phyloP scores from a whole-genome alignment of 2,113 vertebrate genomes.

The Polypterus senegalus region DNA sequence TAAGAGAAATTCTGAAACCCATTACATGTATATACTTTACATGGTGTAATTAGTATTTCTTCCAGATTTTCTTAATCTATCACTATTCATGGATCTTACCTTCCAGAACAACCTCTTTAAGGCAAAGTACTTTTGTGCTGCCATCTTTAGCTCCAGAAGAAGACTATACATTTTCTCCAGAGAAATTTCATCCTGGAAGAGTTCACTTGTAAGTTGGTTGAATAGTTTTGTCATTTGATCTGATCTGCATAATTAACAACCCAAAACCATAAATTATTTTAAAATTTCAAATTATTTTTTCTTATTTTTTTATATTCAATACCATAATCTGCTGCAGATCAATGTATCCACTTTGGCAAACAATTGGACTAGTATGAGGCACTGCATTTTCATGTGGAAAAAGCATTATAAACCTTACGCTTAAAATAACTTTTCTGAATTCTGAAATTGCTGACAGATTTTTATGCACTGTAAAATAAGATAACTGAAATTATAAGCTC shows the following conservation, averaged over 20 bases:
- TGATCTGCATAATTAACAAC: constrained; percentile 24
- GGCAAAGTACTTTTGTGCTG: constrained; percentile 25
- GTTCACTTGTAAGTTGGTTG: constrained; percentile 40
- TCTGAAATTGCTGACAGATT: too few relatives aligned
- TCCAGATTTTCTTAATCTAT: not conserved
- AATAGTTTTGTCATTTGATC: constrained; percentile 43
- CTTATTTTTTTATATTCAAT: too few relatives aligned
- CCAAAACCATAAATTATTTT: too few relatives aligned
- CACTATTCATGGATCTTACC: constrained; percentile 26
- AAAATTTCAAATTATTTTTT: too few relatives aligned
- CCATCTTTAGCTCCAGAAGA: constrained; percentile 42
- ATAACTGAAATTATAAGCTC: too few relatives aligned
- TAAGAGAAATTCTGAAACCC: not conserved
- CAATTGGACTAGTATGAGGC: too few relatives aligned
- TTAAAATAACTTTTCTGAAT: too few relatives aligned
- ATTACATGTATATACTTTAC: not conserved
- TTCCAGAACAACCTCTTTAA: constrained; percentile 53
- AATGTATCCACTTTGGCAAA: too few relatives aligned
- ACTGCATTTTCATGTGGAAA: too few relatives aligned
- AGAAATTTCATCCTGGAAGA: constrained; percentile 34
- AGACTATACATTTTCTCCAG: constrained; percentile 41
- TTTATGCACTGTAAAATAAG: too few relatives aligned
- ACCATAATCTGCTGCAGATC: too few relatives aligned
- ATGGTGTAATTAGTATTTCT: not conserved
- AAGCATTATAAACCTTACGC: too few relatives aligned